Evolutionary conservation across 2,113 vertebrate species (phyloP), one percentile per base, ranked within the genome.

Genomic region (Gobio gobio): DNA sequence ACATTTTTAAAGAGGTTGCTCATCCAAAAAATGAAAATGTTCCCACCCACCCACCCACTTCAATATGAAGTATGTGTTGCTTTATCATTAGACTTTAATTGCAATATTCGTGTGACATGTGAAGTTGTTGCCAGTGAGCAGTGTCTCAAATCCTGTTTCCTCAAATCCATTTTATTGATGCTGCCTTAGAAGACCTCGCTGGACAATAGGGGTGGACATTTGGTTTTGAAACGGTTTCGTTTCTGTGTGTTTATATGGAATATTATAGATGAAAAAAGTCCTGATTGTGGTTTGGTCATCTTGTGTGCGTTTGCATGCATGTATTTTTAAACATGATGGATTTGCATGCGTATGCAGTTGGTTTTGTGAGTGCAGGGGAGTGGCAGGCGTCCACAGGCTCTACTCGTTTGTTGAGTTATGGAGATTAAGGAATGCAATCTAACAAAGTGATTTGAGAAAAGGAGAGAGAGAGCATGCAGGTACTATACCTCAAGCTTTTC

Each of bases 371-470:
- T 24, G 16, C 26, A 68, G 29, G 63, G 76, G 22, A 73, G 56
- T 72, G 29, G 26, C 47, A 78, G 33, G 20, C 24, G 56, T 77
- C 70, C 29, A 51, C 45, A 56, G 61, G 78, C 72, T 3, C 72
- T 51, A 20, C 29, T 72, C 26, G 63, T 78, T 45, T 59, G 59
- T 22, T 82, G 85, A 84, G 59, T 88, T 86, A 88, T 82, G 54
- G 82, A 70, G 74, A 29, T 68, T 78, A 72, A 78, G 26, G 47
- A 61, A 24, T 80, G 51, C 74, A 86, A 88, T 88, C 81, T 78
- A 84, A 64, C 78, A 82, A 82, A 88, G 87, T 88, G 86, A 68
- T 51, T 82, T 29, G 45, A 16, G 16, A 51, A 75, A 54, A 2
- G 4, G 59, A 63, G 26, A 66, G 75, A 13, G 40, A 4, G 63